These are phyloP conservation scores for Python bivittatus DNA, from an alignment of 2,113 vertebrate species.

Conservation along the genomic window DNA sequence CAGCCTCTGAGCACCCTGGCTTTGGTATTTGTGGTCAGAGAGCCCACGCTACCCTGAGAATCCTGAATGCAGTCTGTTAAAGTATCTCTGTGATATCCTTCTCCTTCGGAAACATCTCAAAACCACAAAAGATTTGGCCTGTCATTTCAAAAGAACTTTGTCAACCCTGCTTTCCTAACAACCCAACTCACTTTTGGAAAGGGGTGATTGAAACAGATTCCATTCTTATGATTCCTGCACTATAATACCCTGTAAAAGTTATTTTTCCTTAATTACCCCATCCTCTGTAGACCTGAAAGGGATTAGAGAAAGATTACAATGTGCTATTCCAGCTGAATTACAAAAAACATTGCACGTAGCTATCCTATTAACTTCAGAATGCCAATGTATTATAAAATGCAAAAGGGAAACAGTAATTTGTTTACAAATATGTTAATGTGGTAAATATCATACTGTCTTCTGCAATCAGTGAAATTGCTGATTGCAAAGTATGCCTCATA, in stretches of 20 bases:
- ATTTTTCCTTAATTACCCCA: slow-evolving; percentile 69
- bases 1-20: background rate
- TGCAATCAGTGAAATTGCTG: slow-evolving; percentile 29
- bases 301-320: slow-evolving; percentile 56
- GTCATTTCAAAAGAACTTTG: background rate
- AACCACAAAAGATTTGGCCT: background rate
- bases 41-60: background rate
- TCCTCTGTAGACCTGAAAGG: slow-evolving; percentile 53
- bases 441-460: slow-evolving; percentile 58
- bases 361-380: slow-evolving; percentile 62
- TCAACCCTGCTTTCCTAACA: background rate
- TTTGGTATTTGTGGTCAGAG: no score
- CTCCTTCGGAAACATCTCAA: background rate
- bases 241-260: slow-evolving; percentile 50
- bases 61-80: background rate
- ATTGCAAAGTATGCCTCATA: slow-evolving; percentile 62
- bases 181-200: slow-evolving; percentile 28
- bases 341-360: slow-evolving; percentile 44
- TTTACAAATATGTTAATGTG: slow-evolving; percentile 76
- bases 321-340: slow-evolving; percentile 55
- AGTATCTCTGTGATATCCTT: background rate
- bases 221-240: slow-evolving; percentile 44
- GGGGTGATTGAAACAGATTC: slow-evolving; percentile 43
- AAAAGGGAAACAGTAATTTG: slow-evolving; percentile 65
- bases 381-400: slow-evolving; percentile 70